Evolutionary conservation across 2,113 vertebrate genomes (phyloP), one percentile per base, ranked within the genome.

Genomic region (Bubo scandiacus): DNA sequence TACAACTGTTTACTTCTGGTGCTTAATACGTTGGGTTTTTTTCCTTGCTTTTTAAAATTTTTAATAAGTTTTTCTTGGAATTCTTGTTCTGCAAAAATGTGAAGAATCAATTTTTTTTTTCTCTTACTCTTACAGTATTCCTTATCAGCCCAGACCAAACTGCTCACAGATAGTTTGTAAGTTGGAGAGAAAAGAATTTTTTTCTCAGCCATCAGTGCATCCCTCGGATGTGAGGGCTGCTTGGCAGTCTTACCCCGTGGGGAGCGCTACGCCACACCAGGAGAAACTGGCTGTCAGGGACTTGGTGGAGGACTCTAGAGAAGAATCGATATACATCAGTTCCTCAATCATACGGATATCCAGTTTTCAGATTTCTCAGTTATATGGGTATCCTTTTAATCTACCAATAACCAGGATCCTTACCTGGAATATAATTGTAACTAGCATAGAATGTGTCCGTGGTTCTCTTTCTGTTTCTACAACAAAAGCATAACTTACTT

Each of bases 1-100:
- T 85, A 94, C 72, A 91, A 80, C 91, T 94, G 73, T 95, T 96
- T 97, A 92, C 73, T 92, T 90, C 61, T 96, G 65, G 18, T 61
- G 52, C 52, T 82, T 89, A 75, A 68, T 79, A 51, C 9, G 0
- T 25, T 42, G 49, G 15, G 1, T 23, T 45, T 79, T 71, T 49
- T n/a, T 42, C 42, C 29, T 88, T 57, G 8, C 49, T 80, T 92
- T 87, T 91, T 34, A 25, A 75, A 77, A 55, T 17, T 65, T 61
- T 61, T 91, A 85, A 27, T 65, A 42, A 42, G 51, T 67, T 94
- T 92, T 86, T 63, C 61, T 75, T 79, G 65, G 55, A 81, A 72
- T 91, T 85, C 71, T 84, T 85, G 29, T 58, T 81, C 59, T 85
- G 61, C 8, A 0, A 43, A 92, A 95, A 65, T 68, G 42, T n/a